Percentiles rank a stretch among this genome's conserved stretches.
Evolutionary conservation across 2,888 invertebrate species (phyloP).

Genomic region (Epinotia nisella): DNA sequence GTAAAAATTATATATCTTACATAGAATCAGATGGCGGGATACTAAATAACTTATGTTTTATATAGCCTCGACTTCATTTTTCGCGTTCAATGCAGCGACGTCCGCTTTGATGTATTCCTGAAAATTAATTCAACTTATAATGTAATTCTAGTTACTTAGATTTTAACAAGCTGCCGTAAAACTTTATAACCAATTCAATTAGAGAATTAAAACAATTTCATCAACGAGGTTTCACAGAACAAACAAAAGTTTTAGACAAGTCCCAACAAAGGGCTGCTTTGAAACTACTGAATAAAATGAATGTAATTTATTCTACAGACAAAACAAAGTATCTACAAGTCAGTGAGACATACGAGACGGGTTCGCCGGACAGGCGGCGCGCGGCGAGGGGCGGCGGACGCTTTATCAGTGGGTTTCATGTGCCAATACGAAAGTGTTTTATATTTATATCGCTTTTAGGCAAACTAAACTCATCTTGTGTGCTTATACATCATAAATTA

Average conservation of each 20-base stretch:
- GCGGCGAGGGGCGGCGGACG: conserved; percentile 11
- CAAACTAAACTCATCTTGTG: background rate
- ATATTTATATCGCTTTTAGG: background rate
- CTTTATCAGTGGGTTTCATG: conserved; percentile 2
- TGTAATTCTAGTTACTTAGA: background rate
- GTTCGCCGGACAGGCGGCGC: conserved; percentile 12
- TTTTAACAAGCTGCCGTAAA: conserved; percentile 20
- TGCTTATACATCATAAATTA: no score
- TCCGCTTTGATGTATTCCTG: conserved; percentile 72
- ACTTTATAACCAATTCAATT: conserved; percentile 11
- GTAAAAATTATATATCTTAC: conserved; percentile 42
- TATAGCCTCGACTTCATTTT: conserved; percentile 72
- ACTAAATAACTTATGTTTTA: conserved; percentile 51
- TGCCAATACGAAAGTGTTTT: background rate
- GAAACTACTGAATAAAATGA: conserved; percentile 25
- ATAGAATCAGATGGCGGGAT: conserved; percentile 42
- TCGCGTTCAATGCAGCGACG: conserved; percentile 56
- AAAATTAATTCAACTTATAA: conserved; percentile 52
- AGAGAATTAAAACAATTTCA: conserved; percentile 19
- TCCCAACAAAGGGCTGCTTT: conserved; percentile 25
- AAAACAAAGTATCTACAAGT: conserved; percentile 10
- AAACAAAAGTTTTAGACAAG: conserved; percentile 26
- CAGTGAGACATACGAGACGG: conserved; percentile 17
- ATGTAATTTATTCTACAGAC: conserved; percentile 21
- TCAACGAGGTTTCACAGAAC: conserved; percentile 13